Percentiles rank a stretch among this genome's conserved stretches.
phyloP scores from a whole-genome alignment of 1,140 invertebrate genomes.

The Charaxes varanes region DNA sequence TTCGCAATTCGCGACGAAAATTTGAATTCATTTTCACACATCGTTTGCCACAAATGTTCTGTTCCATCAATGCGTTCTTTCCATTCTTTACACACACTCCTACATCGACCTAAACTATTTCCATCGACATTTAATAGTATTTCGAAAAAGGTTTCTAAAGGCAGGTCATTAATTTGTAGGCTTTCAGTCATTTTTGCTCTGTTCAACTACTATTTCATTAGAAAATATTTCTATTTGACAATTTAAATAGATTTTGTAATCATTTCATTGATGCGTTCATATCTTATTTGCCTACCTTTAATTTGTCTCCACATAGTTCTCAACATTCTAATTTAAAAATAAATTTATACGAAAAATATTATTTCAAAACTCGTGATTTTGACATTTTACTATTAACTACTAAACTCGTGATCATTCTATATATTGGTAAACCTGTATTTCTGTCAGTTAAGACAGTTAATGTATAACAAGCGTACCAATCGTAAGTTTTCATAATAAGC shows the following conservation, averaged over 20 bases:
- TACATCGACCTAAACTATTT: constrained; percentile 37
- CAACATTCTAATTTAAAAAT: too few relatives aligned
- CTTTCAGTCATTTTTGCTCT: constrained; percentile 6
- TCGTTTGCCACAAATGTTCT: constrained; percentile 45
- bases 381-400: too few relatives aligned
- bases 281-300: neutral
- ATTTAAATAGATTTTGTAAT: neutral
- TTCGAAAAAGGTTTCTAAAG: constrained; percentile 51
- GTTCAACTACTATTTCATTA: neutral
- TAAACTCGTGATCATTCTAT: neutral
- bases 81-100: constrained; percentile 52
- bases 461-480: neutral
- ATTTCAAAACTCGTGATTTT: constrained; percentile 53
- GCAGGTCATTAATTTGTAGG: constrained; percentile 34
- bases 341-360: too few relatives aligned
- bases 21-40: constrained; percentile 45
- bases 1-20: constrained; percentile 49
- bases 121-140: constrained; percentile 53
- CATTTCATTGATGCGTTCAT: neutral
- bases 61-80: constrained; percentile 41
- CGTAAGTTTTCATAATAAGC: too few relatives aligned
- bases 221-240: neutral
- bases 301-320: neutral
- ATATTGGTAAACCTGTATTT: neutral
- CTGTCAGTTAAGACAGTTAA: neutral